Base-by-base conservation (phyloP, 2,113 vertebrate species). In the Albula goreensis region DNA sequence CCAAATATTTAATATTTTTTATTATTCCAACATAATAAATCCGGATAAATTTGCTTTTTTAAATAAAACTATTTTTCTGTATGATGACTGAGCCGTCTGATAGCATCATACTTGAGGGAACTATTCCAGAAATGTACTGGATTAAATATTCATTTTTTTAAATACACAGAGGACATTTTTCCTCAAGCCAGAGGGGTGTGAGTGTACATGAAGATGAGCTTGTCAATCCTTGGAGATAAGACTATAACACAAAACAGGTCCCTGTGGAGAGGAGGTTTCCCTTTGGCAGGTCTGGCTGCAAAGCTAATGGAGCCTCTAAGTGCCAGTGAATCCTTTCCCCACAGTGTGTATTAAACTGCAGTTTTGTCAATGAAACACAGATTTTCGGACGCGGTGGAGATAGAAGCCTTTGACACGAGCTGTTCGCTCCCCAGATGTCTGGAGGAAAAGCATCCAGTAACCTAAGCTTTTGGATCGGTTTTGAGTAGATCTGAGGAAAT, bases 331-430 rank as follows among this genome's bases (percentile, higher is more conserved):
- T n/a, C 11, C 31, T 77, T 50, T 66, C 12, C 63, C 50, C 85
- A 82, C 60, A 80, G 85, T 81, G 41, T 86, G 63, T 51, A 53
- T 82, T 56, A 49, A 86, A 53, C 57, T 86, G 51, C 41, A 49
- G 11, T 51, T 41, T 82, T 63, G 57, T 82, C 51, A 49, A 25
- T 25, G 81, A 83, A 25, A 12, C 22, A n/a, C 66, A 85, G 66
- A 57, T 53, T 25, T 53, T 63, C 49, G 25, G 50, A 77, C 49
- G 85, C 74, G 81, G 51, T 50, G 74, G n/a, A 6, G 81, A 86
- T 56, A 49, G 6, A 85, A 2, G 15, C 22, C n/a, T 51, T 57
- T 78, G 60, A 52, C 56, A 78, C 49, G 70, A 78, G 50, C 49
- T 50, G 49, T 15, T 41, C 31, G 41, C 17, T 74, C 4, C 12